phyloP scores from a whole-genome alignment of 2,888 invertebrate species.

The Anarsia innoxiella region DNA sequence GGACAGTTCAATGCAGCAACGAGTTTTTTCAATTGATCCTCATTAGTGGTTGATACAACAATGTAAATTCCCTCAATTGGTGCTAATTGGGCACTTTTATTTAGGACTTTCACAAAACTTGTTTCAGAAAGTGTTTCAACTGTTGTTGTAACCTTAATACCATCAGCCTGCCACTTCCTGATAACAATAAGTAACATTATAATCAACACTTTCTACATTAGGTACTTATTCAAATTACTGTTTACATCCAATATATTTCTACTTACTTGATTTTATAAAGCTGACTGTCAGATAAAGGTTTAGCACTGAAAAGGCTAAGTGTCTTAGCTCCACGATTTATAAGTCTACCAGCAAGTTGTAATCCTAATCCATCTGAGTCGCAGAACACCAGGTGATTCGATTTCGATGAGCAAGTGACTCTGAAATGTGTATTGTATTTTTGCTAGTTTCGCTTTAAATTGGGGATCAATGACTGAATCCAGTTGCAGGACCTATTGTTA shows the following conservation, averaged over 20 bases:
- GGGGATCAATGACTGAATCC: no score
- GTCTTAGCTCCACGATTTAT: not conserved
- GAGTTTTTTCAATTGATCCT: not conserved
- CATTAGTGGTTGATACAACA: not conserved
- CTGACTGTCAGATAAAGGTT: not conserved
- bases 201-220: not conserved
- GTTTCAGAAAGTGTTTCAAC: not conserved
- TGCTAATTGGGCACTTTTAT: not conserved
- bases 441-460: no score
- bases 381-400: no score
- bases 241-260: not conserved
- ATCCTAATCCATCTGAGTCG: not conserved
- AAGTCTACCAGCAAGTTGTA: not conserved
- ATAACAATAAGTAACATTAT: not conserved
- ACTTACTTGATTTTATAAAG: not conserved
- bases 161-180: not conserved
- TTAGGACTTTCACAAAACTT: not conserved
- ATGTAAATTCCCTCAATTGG: not conserved
- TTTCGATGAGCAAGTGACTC: no score
- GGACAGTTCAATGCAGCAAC: not conserved
- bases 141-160: not conserved
- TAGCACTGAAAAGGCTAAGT: not conserved
- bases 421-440: no score
- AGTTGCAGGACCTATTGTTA: no score
- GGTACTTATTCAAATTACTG: no score